These are phyloP conservation scores for Dolichoris vasculosae DNA, from an alignment of 1,140 invertebrate genomes.

Conservation along the genomic window DNA sequence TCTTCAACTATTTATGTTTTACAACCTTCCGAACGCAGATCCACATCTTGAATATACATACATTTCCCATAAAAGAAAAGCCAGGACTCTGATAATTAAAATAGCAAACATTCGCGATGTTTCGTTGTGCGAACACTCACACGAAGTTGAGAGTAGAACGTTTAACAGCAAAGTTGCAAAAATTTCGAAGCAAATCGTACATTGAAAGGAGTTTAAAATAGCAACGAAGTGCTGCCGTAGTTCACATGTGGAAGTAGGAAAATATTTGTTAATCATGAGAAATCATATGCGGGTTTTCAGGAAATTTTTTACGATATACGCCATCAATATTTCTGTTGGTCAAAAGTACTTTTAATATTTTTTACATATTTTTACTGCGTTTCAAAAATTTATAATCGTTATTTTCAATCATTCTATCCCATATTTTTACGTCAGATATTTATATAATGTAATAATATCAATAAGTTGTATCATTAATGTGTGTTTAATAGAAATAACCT, in stretches of 20 bases:
- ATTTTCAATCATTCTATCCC: too few relatives aligned
- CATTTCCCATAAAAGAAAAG: conserved; percentile 21
- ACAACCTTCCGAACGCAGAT: neutral
- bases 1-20: conserved; percentile 21
- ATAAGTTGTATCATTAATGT: too few relatives aligned
- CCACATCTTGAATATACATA: neutral
- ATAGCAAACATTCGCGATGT: conserved; percentile 3
- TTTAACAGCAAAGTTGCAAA: conserved; percentile 16
- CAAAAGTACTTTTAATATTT: neutral
- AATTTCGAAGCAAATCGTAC: conserved; percentile 9
- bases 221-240: neutral
- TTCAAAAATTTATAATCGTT: too few relatives aligned
- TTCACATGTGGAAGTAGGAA: neutral
- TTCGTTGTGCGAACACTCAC: neutral
- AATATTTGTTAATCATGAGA: neutral
- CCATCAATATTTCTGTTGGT: neutral
- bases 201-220: conserved; percentile 10
- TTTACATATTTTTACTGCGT: neutral
- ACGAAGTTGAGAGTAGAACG: neutral
- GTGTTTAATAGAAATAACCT: too few relatives aligned
- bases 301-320: neutral
- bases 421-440: too few relatives aligned
- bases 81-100: neutral
- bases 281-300: neutral
- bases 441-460: neutral